Evolutionary conservation across 2,888 invertebrate species (phyloP), one percentile per base, ranked within the genome.

Genomic region (Cephus spinipes): DNA sequence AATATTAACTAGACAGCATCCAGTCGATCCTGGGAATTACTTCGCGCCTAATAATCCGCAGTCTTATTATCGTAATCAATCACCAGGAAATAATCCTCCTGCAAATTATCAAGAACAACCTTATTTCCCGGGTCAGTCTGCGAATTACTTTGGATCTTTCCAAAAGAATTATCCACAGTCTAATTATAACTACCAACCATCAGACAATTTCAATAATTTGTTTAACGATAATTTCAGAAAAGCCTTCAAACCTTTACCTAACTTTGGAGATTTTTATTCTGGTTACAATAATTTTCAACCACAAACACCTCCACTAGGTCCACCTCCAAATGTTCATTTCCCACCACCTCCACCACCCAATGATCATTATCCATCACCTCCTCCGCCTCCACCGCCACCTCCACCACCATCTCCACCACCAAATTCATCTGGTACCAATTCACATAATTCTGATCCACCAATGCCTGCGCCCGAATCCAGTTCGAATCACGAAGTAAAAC

Each of bases 1-100:
- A 11, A 12, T 30, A 32, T 74, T 79, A 30, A 68, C 6, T 31
- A 79, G 79, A 30, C 40, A n/a, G 55, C 30, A 30, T 68, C 79
- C 78, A 15, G 73, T 81, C 11, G 82, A 79, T 68, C 76, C 79
- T 32, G 34, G 76, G 11, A 80, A 80, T 55, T 81, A 81, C 1
- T 73, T 79, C 9, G 75, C 76, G 0, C 80, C 73, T 32, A 78
- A 33, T 74, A 12, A 30, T 35, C 36, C 30, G 12, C 35, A 23
- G 6, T n/a, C 33, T 35, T 35, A 32, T n/a, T 30, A 31, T 74
- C 74, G 6, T 34, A 30, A 30, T 55, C 75, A 36, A 73, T 71
- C 75, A 12, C 11, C 35, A 23, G 23, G 55, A 55, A 55, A 55
- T 23, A 23, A 55, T 55, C 23, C 55, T 9, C 1, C 23, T 0